Conservation (phyloP, 2,888 invertebrate genomes). For the Brenthis daphne region DNA sequence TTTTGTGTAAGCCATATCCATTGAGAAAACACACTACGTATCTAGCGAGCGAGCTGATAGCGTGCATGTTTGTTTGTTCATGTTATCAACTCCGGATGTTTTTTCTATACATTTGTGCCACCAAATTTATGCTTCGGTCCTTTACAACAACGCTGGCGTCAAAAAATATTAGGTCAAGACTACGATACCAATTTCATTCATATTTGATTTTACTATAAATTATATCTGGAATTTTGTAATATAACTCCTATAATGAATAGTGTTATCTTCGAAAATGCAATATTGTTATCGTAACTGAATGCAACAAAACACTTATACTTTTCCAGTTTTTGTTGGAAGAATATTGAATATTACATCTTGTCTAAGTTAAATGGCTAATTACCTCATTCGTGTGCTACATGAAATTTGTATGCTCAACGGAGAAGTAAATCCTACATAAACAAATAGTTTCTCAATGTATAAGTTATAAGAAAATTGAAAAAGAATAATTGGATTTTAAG, state of each 20-base stretch:
- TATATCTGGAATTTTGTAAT: no score
- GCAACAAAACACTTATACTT: slow-evolving; percentile 20
- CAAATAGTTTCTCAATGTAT: slow-evolving; percentile 8
- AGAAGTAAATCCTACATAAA: background rate
- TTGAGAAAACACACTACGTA: slow-evolving; percentile 69
- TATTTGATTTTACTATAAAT: slow-evolving; percentile 41
- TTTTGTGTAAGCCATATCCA: slow-evolving; percentile 45
- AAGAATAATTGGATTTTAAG: background rate
- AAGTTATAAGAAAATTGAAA: slow-evolving; percentile 3
- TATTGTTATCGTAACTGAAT: background rate
- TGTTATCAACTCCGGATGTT: slow-evolving; percentile 82
- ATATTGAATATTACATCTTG: slow-evolving; percentile 32
- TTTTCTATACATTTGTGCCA: slow-evolving; percentile 80
- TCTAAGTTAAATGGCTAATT: slow-evolving; percentile 32
- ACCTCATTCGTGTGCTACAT: slow-evolving; percentile 23
- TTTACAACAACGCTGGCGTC: slow-evolving; percentile 67
- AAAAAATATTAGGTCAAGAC: slow-evolving; percentile 74
- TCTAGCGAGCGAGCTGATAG: slow-evolving; percentile 79
- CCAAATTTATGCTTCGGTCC: slow-evolving; percentile 70
- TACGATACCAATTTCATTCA: slow-evolving; percentile 48
- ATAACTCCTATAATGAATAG: background rate
- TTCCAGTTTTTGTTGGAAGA: slow-evolving; percentile 8
- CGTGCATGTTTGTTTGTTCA: slow-evolving; percentile 78
- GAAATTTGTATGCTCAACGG: background rate
- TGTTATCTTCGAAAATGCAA: background rate